A percentile compares a stretch with the other conserved stretches of the same genome.
phyloP scores from a whole-genome alignment of 2,113 vertebrate genomes.

The Mionectes macconnelli region DNA sequence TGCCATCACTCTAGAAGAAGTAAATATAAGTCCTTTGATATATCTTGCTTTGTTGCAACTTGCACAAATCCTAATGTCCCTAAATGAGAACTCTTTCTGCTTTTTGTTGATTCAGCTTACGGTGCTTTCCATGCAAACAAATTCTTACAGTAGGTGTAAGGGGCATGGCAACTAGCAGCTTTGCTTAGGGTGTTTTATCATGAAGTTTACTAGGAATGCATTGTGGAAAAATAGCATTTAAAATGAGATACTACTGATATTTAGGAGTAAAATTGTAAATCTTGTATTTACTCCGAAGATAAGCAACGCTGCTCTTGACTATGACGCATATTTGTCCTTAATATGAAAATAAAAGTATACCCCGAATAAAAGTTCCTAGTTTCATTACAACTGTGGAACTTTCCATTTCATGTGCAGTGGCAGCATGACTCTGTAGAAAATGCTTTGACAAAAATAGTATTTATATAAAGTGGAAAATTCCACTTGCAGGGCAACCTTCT shows the following conservation, averaged over 20 bases:
- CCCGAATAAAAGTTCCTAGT: not conserved
- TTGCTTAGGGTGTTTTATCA: not conserved
- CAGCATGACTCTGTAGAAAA: not conserved
- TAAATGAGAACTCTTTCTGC: not conserved
- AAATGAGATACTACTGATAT: not conserved
- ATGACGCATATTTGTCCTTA: not conserved
- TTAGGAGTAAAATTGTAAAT: not conserved
- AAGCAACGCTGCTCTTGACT: not conserved
- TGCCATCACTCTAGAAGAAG: not conserved
- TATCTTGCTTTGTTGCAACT: not conserved
- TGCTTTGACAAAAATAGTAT: conserved; percentile 18
- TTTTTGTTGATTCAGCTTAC: not conserved
- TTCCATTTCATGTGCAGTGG: not conserved
- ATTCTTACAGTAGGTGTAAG: not conserved
- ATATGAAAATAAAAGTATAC: not conserved
- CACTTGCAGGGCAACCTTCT: not conserved
- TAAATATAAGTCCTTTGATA: not conserved
- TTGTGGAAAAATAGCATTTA: not conserved
- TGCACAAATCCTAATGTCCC: not conserved
- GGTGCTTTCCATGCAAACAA: not conserved
- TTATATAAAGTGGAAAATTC: conserved; percentile 25
- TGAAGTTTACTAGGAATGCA: not conserved
- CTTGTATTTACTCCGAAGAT: not conserved
- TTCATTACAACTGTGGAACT: conserved; percentile 8
- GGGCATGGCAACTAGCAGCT: not conserved